Evolutionary conservation across 2,797 vertebrate genomes (phyloP).

Genomic region (Acanthurus leucopareius): DNA sequence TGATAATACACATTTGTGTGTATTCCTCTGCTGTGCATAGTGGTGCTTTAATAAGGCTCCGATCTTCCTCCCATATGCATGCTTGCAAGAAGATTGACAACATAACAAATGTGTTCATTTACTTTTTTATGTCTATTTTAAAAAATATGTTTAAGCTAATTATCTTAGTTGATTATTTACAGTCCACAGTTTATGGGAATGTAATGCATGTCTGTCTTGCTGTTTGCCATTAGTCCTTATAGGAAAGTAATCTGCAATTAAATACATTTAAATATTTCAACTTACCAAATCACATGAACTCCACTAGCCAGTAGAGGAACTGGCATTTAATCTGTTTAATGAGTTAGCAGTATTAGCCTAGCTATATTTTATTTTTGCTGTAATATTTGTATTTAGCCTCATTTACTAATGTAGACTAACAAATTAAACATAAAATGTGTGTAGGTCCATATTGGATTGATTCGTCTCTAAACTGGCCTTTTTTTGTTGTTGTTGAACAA

Average conservation of each 20-base stretch:
- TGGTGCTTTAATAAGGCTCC: constrained; percentile 57
- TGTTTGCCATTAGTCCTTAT: neutral
- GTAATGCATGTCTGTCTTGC: neutral
- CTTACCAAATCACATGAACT: neutral
- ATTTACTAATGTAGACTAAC: neutral
- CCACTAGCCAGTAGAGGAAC: neutral
- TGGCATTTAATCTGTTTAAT: neutral
- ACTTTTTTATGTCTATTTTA: neutral
- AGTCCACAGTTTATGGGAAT: neutral
- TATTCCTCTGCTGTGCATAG: constrained; percentile 64
- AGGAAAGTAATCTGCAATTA: neutral
- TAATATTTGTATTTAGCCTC: neutral
- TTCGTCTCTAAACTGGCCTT: too few species aligned
- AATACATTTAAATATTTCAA: neutral
- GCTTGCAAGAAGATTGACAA: neutral
- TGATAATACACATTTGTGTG: constrained; percentile 58
- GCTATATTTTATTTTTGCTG: neutral
- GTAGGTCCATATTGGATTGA: neutral
- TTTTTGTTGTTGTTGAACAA: too few species aligned
- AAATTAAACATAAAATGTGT: neutral
- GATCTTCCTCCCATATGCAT: neutral
- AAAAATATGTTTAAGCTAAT: neutral
- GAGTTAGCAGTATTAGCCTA: neutral
- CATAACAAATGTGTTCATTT: neutral
- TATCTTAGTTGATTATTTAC: neutral